Conservation (phyloP, 2,797 vertebrate species). For the Nyctibius grandis region DNA sequence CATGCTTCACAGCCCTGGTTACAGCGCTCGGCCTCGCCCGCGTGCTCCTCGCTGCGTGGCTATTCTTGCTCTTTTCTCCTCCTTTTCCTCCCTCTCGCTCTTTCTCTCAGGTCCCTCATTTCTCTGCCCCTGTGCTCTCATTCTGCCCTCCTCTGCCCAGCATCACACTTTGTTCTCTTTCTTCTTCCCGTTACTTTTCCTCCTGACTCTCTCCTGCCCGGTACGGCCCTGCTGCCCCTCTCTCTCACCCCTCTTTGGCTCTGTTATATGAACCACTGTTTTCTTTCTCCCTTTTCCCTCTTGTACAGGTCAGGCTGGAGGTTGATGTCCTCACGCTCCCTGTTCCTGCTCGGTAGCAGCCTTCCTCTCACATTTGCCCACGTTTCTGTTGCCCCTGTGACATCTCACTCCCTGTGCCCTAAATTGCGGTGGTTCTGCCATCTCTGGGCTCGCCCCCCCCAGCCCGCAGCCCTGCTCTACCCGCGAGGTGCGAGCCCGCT, state of each 20-base stretch:
- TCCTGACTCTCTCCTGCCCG: neutral
- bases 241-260: neutral
- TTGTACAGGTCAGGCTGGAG: neutral
- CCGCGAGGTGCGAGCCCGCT: neutral
- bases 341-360: neutral
- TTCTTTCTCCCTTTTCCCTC: neutral
- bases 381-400: neutral
- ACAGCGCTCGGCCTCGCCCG: slow-evolving; percentile 69
- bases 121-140: neutral
- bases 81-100: neutral
- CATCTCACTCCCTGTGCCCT: neutral
- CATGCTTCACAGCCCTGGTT: slow-evolving; percentile 83
- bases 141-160: neutral
- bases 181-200: neutral
- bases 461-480: neutral
- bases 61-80: slow-evolving; percentile 58
- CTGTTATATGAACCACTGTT: neutral
- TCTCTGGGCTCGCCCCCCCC: neutral
- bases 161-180: neutral
- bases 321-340: neutral
- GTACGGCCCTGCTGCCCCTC: neutral
- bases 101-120: neutral
- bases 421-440: neutral
- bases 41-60: slow-evolving; percentile 39
- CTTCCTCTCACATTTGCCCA: neutral